Base-by-base conservation (phyloP, 23 tunicate genomes). In the Styela clava region DNA sequence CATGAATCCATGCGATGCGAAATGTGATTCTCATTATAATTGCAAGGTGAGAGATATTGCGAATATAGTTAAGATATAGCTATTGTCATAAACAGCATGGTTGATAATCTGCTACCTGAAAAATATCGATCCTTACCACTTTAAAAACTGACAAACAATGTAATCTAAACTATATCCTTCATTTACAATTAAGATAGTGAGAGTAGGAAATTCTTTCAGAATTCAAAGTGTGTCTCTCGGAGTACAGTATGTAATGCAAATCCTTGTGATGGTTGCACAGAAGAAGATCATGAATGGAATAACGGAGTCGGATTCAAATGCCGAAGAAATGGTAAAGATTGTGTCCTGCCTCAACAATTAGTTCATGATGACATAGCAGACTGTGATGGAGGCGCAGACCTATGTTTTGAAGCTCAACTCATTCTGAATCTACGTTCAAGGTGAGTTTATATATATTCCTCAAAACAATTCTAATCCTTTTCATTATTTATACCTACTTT, bases 231-330 rank as follows among this genome's bases (percentile, higher is more conserved):
- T 56, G 31, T 56, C 31, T 71, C 79, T 25, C 84, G 98, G 12
- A 34, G 74, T 0, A 74, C 91, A 2, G 34, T 93, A 9, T 93
- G 98, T 76, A 84, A 93, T 33, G 92, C 84, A 22, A 70, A 93
- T 52, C 34, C 83, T 23, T 93, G 98, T 68, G 73, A 88, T 62
- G 98, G 87, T 21, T 93, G 98, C 62, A 28, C n/a, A n/a, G n/a
- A 73, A 35, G 86, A 84, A 84, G 88, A 85, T 27, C 64, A 56
- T 3, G 98, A 84, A 24, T 93, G 98, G 98, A 68, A 37, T 33
- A 74, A 87, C 25, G 98, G 98, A 31, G 34, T 61, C 35, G 98
- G 98, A 24, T 93, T 93, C 69, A 84, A 84, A 63, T 93, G 98
- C 62, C 28, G 73, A 7, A 80, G 98, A 69, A 87, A 88, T 77